Conservation (phyloP, 2,888 invertebrate genomes). For the Enchytraeus crypticus region DNA sequence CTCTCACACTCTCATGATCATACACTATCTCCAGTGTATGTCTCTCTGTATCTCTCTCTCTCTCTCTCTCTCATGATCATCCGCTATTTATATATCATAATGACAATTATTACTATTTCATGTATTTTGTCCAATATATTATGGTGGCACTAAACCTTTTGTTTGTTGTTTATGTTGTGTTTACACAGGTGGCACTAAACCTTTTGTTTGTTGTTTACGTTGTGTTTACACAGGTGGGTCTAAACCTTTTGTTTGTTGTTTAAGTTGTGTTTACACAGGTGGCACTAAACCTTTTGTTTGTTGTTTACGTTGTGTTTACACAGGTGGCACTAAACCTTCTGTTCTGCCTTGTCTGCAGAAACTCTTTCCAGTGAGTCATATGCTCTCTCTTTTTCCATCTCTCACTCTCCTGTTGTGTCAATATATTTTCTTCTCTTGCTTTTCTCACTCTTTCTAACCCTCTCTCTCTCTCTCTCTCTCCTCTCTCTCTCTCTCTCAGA, state of each 20-base stretch:
- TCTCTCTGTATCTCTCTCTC: slow-evolving; percentile 61
- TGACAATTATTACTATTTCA: too few relatives aligned
- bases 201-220: not conserved
- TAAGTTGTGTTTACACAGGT: slow-evolving; percentile 52
- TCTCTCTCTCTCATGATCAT: slow-evolving; percentile 93
- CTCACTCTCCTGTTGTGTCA: too few relatives aligned
- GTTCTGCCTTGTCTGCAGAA: slow-evolving; percentile 24
- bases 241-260: not conserved
- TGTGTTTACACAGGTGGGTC: not conserved
- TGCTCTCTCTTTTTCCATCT: not conserved
- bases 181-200: not conserved
- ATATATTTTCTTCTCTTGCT: too few relatives aligned
- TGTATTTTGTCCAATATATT: not conserved
- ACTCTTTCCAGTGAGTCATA: slow-evolving; percentile 25
- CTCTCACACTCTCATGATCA: slow-evolving; percentile 91
- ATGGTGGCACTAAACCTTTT: not conserved
- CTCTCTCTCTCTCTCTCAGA: too few relatives aligned
- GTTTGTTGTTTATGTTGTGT: not conserved
- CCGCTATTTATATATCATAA: too few relatives aligned
- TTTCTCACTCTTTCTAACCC: too few relatives aligned
- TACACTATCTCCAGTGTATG: slow-evolving; percentile 89
- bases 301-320: slow-evolving; percentile 44
- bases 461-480: too few relatives aligned
- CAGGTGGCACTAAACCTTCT: slow-evolving; percentile 55
- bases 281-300: not conserved